Conservation (phyloP, 2,797 vertebrate species). For the Danio choprae region DNA sequence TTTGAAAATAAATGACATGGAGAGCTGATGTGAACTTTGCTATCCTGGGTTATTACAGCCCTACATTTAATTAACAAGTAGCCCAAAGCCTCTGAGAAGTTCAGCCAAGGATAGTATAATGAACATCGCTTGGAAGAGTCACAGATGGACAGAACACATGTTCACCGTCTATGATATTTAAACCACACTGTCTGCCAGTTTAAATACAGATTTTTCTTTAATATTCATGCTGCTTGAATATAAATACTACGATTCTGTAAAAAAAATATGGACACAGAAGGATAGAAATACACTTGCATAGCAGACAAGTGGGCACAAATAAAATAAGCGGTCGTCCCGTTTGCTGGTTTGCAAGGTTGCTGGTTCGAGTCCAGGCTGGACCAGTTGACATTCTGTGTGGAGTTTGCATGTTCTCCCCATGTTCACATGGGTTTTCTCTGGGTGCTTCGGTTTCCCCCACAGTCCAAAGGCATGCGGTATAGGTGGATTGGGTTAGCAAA, state of each 20-base stretch:
- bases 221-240: background rate
- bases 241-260: background rate
- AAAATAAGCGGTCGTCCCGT: slow-evolving; percentile 1
- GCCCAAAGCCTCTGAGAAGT: slow-evolving; percentile 8
- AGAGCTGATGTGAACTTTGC: background rate
- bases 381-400: no score
- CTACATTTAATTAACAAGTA: slow-evolving; percentile 47
- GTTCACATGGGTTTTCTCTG: no score
- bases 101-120: slow-evolving; percentile 43
- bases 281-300: background rate
- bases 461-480: no score
- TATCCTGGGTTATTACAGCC: background rate
- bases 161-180: background rate
- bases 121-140: slow-evolving; percentile 23
- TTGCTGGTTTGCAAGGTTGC: no score
- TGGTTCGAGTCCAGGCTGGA: no score
- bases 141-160: slow-evolving; percentile 26
- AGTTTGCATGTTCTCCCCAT: no score
- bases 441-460: no score
- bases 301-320: background rate
- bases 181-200: background rate
- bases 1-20: slow-evolving; percentile 17
- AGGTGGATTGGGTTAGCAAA: no score
- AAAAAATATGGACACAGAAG: background rate
- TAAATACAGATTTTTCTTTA: background rate